These are phyloP conservation scores for Marcusenius ussheri DNA, from an alignment of 2,113 vertebrate genomes.

Conservation along the genomic window DNA sequence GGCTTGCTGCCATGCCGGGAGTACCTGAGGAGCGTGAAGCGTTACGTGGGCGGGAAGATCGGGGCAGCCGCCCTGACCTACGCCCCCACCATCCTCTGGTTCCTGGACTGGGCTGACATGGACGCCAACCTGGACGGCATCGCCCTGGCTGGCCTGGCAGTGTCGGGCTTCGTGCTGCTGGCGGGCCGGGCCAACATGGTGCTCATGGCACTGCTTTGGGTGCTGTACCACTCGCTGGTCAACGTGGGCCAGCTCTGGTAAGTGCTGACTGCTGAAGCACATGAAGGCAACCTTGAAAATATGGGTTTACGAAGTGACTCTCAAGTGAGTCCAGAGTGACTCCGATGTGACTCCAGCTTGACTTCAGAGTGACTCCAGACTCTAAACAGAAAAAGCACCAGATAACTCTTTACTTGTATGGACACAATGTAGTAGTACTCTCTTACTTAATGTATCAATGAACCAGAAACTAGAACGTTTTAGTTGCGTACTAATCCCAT, in stretches of 20 bases:
- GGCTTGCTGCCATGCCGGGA: slow-evolving; percentile 74
- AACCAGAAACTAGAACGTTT: neutral
- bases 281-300: neutral
- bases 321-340: neutral
- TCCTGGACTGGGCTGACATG: slow-evolving; percentile 81
- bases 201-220: slow-evolving; percentile 79
- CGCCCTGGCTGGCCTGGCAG: slow-evolving; percentile 65
- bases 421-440: neutral
- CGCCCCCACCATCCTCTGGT: slow-evolving; percentile 76
- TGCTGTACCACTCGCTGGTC: slow-evolving; percentile 84
- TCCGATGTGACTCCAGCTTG: neutral
- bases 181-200: slow-evolving; percentile 81
- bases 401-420: neutral
- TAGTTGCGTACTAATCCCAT: neutral
- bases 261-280: slow-evolving; percentile 34
- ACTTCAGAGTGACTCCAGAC: neutral
- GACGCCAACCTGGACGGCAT: slow-evolving; percentile 72
- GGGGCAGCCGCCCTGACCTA: slow-evolving; percentile 65
- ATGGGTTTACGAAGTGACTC: neutral
- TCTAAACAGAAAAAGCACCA: neutral
- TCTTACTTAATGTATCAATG: neutral
- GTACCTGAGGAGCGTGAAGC: slow-evolving; percentile 71
- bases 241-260: slow-evolving; percentile 91
- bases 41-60: slow-evolving; percentile 69
- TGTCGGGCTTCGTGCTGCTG: slow-evolving; percentile 70